Evolutionary conservation across 2,888 invertebrate genomes (phyloP).

Genomic region (Schrankia costaestrigalis): DNA sequence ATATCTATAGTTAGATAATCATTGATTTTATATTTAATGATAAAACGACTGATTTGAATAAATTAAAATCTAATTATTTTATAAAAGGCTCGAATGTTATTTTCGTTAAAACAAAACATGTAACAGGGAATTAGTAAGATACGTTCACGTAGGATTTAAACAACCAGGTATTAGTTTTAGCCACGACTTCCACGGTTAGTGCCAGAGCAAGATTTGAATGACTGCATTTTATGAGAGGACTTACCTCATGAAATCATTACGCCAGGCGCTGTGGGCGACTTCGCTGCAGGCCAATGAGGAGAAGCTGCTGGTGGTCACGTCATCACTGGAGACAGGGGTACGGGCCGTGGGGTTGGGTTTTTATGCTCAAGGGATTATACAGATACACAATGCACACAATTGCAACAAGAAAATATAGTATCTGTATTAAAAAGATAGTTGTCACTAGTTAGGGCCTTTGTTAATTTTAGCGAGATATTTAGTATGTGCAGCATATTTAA

Average conservation of each 20-base stretch:
- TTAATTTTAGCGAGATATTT: constrained; percentile 8
- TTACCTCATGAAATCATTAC: constrained; percentile 71
- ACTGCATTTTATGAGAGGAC: constrained; percentile 25
- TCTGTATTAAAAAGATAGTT: constrained; percentile 24
- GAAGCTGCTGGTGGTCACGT: constrained; percentile 70
- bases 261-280: constrained; percentile 67
- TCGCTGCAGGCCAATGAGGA: constrained; percentile 64
- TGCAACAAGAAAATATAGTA: constrained; percentile 39
- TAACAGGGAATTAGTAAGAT: too few species aligned
- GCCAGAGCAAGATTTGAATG: too few species aligned
- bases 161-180: too few species aligned
- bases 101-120: too few species aligned
- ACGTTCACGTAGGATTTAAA: too few species aligned
- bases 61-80: too few species aligned
- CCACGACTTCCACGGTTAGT: too few species aligned
- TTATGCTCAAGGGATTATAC: constrained; percentile 63
- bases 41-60: too few species aligned
- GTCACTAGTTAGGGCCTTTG: constrained; percentile 9
- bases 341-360: constrained; percentile 61
- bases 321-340: constrained; percentile 68
- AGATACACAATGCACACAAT: constrained; percentile 69
- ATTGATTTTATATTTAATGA: too few species aligned
- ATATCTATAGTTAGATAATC: too few species aligned
- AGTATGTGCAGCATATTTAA: constrained; percentile 9
- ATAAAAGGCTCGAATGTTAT: too few species aligned